A percentile compares a stretch with the other conserved stretches of the same genome.
Conservation (phyloP, 2,113 vertebrate genomes). For the Terrapene triunguis region DNA sequence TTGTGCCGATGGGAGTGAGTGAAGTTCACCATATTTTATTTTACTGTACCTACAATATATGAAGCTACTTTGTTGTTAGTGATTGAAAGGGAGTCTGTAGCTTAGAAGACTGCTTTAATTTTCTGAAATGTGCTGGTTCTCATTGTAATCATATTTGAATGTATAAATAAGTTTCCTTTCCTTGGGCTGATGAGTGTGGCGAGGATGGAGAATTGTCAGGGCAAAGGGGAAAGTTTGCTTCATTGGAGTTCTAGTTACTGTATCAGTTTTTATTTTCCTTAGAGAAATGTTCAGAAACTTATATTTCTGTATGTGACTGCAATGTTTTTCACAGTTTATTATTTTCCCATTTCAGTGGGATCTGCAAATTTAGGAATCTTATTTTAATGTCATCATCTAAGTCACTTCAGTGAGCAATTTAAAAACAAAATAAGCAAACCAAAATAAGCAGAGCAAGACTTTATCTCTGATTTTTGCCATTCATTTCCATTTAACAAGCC, state of each 20-base stretch:
- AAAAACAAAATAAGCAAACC: not conserved
- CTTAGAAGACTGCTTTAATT: not conserved
- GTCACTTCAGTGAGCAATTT: not conserved
- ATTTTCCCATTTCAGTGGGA: not conserved
- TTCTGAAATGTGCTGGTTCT: not conserved
- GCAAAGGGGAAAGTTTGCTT: not conserved
- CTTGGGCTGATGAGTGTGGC: not conserved
- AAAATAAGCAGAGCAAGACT: not conserved
- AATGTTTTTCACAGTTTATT: not conserved
- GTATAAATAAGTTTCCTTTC: not conserved
- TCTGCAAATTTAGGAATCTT: not conserved
- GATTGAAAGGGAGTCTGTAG: not conserved
- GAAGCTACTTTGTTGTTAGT: not conserved
- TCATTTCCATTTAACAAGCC: not conserved
- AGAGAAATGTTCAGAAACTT: not conserved
- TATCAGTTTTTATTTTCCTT: not conserved
- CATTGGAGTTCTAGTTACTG: not conserved
- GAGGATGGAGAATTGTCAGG: not conserved
- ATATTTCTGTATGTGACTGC: not conserved
- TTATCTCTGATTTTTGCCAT: not conserved
- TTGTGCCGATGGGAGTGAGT: not conserved
- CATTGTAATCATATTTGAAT: not conserved
- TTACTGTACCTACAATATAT: not conserved
- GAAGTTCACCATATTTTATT: not conserved
- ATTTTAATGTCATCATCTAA: not conserved